Conservation (phyloP, 1,140 invertebrate genomes). For the Aphaenogaster ashmeadi region DNA sequence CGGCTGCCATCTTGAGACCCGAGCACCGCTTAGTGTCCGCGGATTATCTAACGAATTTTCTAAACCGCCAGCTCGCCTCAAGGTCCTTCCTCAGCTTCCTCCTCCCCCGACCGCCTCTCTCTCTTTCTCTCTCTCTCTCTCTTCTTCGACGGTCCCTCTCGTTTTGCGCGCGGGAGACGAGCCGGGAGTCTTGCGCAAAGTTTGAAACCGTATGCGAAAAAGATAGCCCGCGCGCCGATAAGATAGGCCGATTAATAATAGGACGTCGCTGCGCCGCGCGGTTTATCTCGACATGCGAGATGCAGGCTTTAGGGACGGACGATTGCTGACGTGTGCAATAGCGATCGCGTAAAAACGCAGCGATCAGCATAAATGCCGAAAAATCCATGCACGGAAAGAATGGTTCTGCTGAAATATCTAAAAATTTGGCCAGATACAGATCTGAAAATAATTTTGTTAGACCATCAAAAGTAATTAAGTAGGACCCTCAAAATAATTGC, state of each 20-base stretch:
- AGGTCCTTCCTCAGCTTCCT: slow-evolving; percentile 59
- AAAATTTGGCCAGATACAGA: too few relatives aligned
- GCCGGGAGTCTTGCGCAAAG: slow-evolving; percentile 66
- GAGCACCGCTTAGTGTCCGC: slow-evolving; percentile 60
- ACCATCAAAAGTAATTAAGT: too few relatives aligned
- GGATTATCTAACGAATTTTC: slow-evolving; percentile 79
- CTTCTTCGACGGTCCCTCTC: slow-evolving; percentile 2
- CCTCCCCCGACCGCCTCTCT: background rate
- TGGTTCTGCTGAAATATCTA: too few relatives aligned
- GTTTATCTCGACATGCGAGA: slow-evolving; percentile 32
- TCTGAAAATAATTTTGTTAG: too few relatives aligned
- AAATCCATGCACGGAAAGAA: background rate
- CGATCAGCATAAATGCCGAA: background rate
- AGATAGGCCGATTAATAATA: slow-evolving; percentile 73
- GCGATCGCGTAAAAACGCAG: background rate
- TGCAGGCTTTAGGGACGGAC: slow-evolving; percentile 37
- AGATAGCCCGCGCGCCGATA: slow-evolving; percentile 64
- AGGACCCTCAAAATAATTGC: too few relatives aligned
- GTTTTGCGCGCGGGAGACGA: background rate
- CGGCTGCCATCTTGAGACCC: slow-evolving; percentile 81
- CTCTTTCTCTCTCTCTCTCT: background rate
- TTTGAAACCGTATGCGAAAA: slow-evolving; percentile 71
- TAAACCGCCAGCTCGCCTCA: slow-evolving; percentile 67
- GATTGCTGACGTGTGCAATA: slow-evolving; percentile 6
- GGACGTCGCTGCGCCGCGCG: slow-evolving; percentile 18